A percentile compares a stretch with the other conserved stretches of the same genome.
Conservation (phyloP, 2,113 vertebrate species). For the Macaca fascicularis region T2T-MFA8v1.1 NC_088386.1:55745001-55745500, state of each 20-base stretch:
- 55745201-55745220: neutral
- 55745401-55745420: conserved; percentile 97
- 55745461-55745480: neutral
- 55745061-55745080: neutral
- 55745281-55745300: neutral
- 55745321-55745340: conserved; percentile 12
- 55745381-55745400: conserved; percentile 97
- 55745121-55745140: neutral
- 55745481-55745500: neutral
- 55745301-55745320: neutral
- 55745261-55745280: neutral
- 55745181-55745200: neutral
- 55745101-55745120: neutral
- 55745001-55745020: neutral
- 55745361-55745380: conserved; percentile 96
- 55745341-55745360: conserved; percentile 99
- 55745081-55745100: neutral
- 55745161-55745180: neutral
- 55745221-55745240: neutral
- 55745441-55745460: conserved; percentile 71
- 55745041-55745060: neutral
- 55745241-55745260: rapidly evolving
- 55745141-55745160: neutral
- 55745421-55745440: conserved; percentile 99
- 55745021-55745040: neutral